These are phyloP conservation scores for Tryphoninae sp. DNA, from an alignment of 2,888 invertebrate species.

Conservation along the genomic window DNA sequence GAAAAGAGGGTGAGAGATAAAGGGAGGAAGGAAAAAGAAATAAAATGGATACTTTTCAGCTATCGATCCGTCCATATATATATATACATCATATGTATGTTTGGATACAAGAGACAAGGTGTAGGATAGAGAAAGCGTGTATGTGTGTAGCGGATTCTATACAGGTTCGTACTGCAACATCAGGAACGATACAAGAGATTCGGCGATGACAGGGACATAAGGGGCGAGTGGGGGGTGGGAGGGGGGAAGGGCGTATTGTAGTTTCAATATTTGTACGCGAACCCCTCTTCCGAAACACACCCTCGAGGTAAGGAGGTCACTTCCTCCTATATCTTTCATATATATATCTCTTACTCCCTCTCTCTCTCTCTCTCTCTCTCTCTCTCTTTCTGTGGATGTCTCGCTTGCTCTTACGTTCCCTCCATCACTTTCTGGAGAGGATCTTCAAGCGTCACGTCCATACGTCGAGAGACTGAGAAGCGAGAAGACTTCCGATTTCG, in stretches of 20 bases:
- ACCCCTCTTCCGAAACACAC: constrained; percentile 32
- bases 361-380: neutral
- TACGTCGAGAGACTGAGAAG: constrained; percentile 5
- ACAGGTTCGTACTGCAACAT: neutral
- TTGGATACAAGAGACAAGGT: constrained; percentile 3
- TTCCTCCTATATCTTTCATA: constrained; percentile 11
- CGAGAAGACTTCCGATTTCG: constrained; percentile 15
- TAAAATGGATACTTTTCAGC: constrained; percentile 44
- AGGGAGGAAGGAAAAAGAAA: constrained; percentile 30
- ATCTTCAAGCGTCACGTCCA: neutral
- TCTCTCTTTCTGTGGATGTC: neutral
- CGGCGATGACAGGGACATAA: neutral
- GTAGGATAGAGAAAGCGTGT: constrained; percentile 31
- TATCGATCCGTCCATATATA: constrained; percentile 41
- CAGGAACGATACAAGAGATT: constrained; percentile 22
- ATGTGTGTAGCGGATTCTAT: constrained; percentile 9
- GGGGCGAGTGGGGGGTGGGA: neutral
- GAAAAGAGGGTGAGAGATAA: constrained; percentile 12
- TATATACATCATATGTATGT: neutral
- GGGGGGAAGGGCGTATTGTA: constrained; percentile 34
- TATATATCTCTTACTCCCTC: neutral
- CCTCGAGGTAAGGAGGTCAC: constrained; percentile 53
- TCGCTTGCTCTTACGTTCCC: neutral
- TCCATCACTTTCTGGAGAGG: neutral
- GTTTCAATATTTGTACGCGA: constrained; percentile 55